Evolutionary conservation across 2,797 vertebrate genomes (phyloP).

Genomic region (Sylvia borin): DNA sequence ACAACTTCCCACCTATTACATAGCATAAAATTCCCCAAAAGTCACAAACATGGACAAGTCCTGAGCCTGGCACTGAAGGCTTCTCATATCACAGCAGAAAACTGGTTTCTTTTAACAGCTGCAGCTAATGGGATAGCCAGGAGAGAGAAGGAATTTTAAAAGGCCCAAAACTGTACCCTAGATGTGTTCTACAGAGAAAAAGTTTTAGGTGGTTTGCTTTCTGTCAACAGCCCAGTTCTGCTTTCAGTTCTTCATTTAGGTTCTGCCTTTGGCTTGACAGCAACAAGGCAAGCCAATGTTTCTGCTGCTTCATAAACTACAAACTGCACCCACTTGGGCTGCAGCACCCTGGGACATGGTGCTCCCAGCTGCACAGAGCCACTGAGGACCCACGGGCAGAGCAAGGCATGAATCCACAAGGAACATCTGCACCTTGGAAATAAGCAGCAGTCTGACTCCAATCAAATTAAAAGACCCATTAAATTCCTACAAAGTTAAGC

Average conservation of each 20-base stretch:
- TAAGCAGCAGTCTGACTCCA: background rate
- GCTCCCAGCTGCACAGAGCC: background rate
- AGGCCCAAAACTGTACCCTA: background rate
- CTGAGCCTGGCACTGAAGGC: background rate
- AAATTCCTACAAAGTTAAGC: background rate
- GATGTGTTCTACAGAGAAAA: background rate
- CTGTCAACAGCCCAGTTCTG: background rate
- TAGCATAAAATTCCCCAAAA: background rate
- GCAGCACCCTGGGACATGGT: background rate
- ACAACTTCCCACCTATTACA: background rate
- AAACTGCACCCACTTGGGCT: background rate
- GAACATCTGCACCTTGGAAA: background rate
- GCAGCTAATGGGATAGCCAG: background rate
- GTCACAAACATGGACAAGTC: background rate
- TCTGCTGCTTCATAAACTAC: background rate
- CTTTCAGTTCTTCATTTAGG: slow-evolving; percentile 4
- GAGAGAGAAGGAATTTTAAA: background rate
- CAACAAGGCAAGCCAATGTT: background rate
- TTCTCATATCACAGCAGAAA: background rate
- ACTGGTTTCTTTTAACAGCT: background rate
- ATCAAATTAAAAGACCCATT: background rate
- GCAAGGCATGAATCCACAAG: background rate
- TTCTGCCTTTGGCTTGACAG: background rate
- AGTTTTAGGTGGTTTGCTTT: background rate
- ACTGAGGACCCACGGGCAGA: background rate